Percentiles rank a stretch among this genome's conserved stretches.
These are phyloP conservation scores for Astropecten irregularis DNA, from an alignment of 53 echinoderm and acorn worm genomes.

Conservation along the genomic window DNA sequence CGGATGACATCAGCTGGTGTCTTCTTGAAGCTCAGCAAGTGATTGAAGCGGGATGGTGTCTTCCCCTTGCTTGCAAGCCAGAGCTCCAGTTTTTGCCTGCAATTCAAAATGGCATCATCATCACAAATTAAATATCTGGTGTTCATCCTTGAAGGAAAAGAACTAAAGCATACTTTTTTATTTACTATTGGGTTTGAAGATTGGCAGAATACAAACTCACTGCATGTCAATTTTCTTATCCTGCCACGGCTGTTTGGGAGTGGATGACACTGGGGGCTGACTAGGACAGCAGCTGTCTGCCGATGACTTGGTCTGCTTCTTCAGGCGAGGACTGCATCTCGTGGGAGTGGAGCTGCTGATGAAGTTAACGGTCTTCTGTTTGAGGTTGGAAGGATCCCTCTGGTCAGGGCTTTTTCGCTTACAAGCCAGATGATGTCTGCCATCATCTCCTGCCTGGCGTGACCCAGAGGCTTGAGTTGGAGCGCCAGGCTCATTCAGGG, in stretches of 20 bases:
- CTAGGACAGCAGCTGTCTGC: neutral
- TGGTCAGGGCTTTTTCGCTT: neutral
- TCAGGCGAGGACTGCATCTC: constrained; percentile 53
- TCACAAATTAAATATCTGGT: too few relatives aligned
- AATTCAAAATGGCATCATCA: neutral
- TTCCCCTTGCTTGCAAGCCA: constrained; percentile 85
- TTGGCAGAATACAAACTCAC: too few relatives aligned
- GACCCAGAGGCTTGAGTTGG: neutral
- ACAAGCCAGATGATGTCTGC: too few relatives aligned
- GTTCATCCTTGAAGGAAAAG: too few relatives aligned
- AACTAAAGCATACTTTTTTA: too few relatives aligned
- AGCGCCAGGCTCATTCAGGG: neutral
- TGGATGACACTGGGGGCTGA: neutral
- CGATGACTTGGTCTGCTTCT: neutral
- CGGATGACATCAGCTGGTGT: constrained; percentile 43
- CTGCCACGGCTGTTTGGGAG: constrained; percentile 43
- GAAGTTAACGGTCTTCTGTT: constrained; percentile 32
- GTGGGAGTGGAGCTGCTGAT: neutral
- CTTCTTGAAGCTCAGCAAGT: constrained; percentile 57
- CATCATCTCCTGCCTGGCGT: neutral
- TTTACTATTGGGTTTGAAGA: neutral
- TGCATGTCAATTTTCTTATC: constrained; percentile 46
- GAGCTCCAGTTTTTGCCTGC: constrained; percentile 68
- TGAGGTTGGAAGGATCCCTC: neutral
- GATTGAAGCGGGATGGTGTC: constrained; percentile 68